A percentile compares a stretch with the other conserved stretches of the same genome.
phyloP scores from a whole-genome alignment of 2,797 vertebrate genomes.

The Phyllotis vaccarum region DNA sequence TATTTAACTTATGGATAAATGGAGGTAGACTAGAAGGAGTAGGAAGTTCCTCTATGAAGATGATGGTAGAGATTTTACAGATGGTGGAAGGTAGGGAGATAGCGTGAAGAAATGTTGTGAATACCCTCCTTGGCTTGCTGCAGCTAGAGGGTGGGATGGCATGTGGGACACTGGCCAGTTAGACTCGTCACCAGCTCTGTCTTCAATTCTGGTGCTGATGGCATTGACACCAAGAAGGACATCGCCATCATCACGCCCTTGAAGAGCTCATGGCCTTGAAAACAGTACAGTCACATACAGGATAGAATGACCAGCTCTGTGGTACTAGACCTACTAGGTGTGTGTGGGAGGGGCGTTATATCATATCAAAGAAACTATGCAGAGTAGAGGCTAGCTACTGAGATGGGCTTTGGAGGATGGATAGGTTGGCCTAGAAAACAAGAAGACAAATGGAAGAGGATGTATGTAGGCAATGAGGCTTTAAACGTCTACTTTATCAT shows the following conservation, averaged over 20 bases:
- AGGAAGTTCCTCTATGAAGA: background rate
- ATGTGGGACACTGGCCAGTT: too few relatives aligned
- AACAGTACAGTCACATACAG: background rate
- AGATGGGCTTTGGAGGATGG: slow-evolving; percentile 12
- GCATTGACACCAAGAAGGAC: background rate
- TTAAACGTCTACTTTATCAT: background rate
- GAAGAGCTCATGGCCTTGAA: background rate
- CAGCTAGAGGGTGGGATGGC: background rate
- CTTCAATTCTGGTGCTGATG: background rate
- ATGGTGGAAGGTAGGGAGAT: background rate
- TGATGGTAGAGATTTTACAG: background rate
- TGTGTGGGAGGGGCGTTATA: background rate
- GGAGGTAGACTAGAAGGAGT: background rate
- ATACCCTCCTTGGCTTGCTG: background rate
- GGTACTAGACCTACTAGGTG: background rate
- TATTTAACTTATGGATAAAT: slow-evolving; percentile 12
- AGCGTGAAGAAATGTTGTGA: background rate
- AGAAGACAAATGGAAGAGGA: background rate
- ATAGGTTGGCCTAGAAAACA: background rate
- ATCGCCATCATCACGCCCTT: rapidly evolving
- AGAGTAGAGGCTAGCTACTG: background rate
- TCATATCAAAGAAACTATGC: background rate
- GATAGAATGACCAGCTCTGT: too few relatives aligned
- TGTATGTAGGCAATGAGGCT: background rate
- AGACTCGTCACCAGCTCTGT: background rate